These are phyloP conservation scores for Metellina segmentata DNA, from an alignment of 2,888 invertebrate genomes.

Conservation along the genomic window DNA sequence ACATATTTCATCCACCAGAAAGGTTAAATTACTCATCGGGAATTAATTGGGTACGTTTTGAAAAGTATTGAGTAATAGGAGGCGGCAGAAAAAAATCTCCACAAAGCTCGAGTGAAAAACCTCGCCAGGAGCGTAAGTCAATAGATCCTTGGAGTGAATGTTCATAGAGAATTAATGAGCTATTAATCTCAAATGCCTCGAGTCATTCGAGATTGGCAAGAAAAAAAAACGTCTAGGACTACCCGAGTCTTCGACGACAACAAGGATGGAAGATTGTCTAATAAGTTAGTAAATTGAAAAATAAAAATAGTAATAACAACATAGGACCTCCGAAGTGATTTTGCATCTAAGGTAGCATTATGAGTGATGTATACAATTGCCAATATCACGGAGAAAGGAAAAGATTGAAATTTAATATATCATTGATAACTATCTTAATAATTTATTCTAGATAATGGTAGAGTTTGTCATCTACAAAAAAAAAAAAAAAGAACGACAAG, in stretches of 20 bases:
- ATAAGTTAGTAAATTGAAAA: background rate
- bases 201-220: constrained; percentile 31
- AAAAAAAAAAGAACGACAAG: too few relatives aligned
- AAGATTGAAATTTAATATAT: background rate
- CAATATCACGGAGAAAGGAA: background rate
- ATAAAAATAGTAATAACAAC: background rate
- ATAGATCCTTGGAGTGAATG: constrained; percentile 37
- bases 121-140: constrained; percentile 21
- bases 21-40: background rate
- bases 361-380: background rate
- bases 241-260: background rate
- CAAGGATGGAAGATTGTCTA: background rate
- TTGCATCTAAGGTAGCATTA: background rate
- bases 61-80: constrained; percentile 13
- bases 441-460: background rate
- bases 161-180: constrained; percentile 61
- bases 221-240: background rate
- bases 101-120: background rate
- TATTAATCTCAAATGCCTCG: constrained; percentile 59
- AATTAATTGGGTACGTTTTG: background rate
- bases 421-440: background rate
- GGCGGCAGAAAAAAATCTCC: background rate
- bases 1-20: background rate
- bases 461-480: background rate
- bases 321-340: background rate